Evolutionary conservation across 2,113 vertebrate genomes (phyloP).

Genomic region (Terrapene triunguis): DNA sequence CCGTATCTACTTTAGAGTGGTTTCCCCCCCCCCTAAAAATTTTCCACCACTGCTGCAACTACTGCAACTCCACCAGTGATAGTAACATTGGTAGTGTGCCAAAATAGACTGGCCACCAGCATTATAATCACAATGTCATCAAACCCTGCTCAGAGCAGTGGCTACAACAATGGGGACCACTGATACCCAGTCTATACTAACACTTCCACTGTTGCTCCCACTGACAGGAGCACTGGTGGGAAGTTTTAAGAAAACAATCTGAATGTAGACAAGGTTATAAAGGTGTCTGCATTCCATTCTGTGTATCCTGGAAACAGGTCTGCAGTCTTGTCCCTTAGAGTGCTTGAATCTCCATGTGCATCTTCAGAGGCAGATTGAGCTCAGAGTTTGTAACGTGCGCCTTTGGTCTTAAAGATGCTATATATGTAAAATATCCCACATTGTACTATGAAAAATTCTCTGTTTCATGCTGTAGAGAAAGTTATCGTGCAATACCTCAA

Average conservation of each 20-base stretch:
- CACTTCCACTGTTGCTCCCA: background rate
- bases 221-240: background rate
- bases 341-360: rapidly evolving
- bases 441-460: background rate
- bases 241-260: background rate
- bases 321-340: background rate
- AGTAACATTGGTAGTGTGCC: background rate
- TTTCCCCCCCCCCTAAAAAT: background rate
- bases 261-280: background rate
- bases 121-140: background rate
- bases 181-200: background rate
- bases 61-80: background rate
- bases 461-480: background rate
- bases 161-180: rapidly evolving
- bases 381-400: background rate
- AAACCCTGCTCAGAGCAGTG: background rate
- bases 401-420: background rate
- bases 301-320: background rate
- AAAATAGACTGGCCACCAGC: background rate
- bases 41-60: background rate
- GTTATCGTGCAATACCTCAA: background rate
- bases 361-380: background rate
- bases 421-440: background rate
- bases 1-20: background rate
- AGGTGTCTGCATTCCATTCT: background rate